phyloP scores from a whole-genome alignment of 2,888 invertebrate genomes.

The Leptinotarsa tumamoca region DNA sequence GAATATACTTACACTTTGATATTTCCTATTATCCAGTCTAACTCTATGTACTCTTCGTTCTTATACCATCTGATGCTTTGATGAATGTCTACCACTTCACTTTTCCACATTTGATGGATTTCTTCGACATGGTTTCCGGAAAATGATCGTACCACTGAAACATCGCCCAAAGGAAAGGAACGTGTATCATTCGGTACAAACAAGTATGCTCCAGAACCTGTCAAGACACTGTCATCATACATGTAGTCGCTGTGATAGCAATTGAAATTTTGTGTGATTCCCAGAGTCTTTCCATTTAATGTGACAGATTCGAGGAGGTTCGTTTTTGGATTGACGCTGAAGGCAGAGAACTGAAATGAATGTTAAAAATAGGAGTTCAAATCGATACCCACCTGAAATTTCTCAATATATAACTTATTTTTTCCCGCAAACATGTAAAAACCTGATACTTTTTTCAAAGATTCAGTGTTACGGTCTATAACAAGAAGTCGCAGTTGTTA shows the following conservation, averaged over 20 bases:
- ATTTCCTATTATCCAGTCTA: constrained; percentile 83
- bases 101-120: constrained; percentile 71
- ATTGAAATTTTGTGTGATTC: constrained; percentile 74
- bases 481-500: too few species aligned
- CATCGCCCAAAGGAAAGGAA: constrained; percentile 63
- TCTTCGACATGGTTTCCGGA: constrained; percentile 50
- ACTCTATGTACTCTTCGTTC: constrained; percentile 71
- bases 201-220: constrained; percentile 94
- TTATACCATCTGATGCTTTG: constrained; percentile 78
- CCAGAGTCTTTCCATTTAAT: constrained; percentile 63
- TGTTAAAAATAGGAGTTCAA: background rate
- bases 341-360: constrained; percentile 57
- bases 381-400: too few species aligned
- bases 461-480: too few species aligned
- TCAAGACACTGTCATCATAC: constrained; percentile 66
- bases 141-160: background rate
- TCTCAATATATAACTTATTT: too few species aligned
- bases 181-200: constrained; percentile 68
- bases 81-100: constrained; percentile 72
- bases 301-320: constrained; percentile 71
- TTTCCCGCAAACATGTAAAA: too few species aligned
- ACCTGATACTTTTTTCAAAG: too few species aligned
- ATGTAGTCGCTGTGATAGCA: constrained; percentile 72
- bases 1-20: constrained; percentile 74
- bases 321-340: constrained; percentile 68